phyloP scores from a whole-genome alignment of 2,113 vertebrate genomes.

The Oriolus oriolus region DNA sequence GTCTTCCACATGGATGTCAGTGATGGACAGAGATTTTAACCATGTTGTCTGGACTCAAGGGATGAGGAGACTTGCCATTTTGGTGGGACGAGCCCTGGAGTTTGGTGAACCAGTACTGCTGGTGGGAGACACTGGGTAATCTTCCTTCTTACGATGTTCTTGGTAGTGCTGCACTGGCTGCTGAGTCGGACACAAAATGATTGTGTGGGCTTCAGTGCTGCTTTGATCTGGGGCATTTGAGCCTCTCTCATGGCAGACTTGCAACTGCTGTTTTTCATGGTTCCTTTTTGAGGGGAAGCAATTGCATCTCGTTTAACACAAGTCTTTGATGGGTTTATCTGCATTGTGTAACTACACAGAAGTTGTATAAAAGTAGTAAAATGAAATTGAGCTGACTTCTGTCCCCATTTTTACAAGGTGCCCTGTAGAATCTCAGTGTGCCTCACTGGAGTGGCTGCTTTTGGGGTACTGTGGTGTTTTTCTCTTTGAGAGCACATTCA shows the following conservation, averaged over 20 bases:
- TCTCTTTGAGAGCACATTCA: not conserved
- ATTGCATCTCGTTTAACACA: not conserved
- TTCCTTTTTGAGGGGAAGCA: not conserved
- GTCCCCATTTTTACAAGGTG: not conserved
- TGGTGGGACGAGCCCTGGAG: slow-evolving; percentile 87
- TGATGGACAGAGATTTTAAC: slow-evolving; percentile 81
- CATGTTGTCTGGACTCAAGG: slow-evolving; percentile 90
- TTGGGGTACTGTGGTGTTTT: not conserved
- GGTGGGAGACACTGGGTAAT: slow-evolving; percentile 94
- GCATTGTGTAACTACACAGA: not conserved
- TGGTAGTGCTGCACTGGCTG: not conserved
- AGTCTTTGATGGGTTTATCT: not conserved
- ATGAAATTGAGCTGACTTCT: not conserved
- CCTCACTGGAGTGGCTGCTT: not conserved
- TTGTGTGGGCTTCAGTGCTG: not conserved
- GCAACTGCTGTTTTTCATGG: not conserved
- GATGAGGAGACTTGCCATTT: slow-evolving; percentile 85
- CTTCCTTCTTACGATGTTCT: not conserved
- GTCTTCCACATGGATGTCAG: slow-evolving; percentile 66
- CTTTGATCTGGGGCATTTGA: not conserved
- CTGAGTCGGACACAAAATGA: not conserved
- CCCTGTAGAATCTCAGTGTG: not conserved
- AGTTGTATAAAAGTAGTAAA: not conserved
- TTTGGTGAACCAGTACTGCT: slow-evolving; percentile 93
- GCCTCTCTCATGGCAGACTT: not conserved